Evolutionary conservation across 37 sponge, comb jelly and placozoan genomes (phyloP), one percentile per base, ranked within the genome.

Genomic region (Oopsacas minuta): DNA sequence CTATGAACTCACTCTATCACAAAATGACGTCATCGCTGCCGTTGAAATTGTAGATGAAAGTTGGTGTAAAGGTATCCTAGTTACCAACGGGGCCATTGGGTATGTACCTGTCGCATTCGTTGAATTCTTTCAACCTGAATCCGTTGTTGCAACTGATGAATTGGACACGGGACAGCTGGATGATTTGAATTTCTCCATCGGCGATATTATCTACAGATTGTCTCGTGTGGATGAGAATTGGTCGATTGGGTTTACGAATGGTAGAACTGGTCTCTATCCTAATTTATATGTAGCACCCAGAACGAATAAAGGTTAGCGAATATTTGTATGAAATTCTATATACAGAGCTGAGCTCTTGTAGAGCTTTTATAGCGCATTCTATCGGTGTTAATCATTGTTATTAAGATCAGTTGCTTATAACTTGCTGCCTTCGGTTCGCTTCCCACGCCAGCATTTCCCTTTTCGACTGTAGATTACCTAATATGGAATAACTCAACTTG

Each of bases 1-100:
- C 7, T 61, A 61, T 34, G 75, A 61, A n/a, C 75, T 61, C 3
- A 61, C 22, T n/a, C 22, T 61, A n/a, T 3, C 7, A 25, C 75
- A 61, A n/a, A 61, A 61, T 61, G 75, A 61, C 75, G 75, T 61
- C 75, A 61, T 61, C 28, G 75, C 75, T 20, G 75, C 75, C 1
- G 75, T 61, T 10, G 75, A 61, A n/a, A 61, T 61, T 3, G 22
- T 61, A n/a, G 75, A 61, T 12, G 75, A 61, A n/a, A 61, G 75
- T 61, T 61, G 75, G 75, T 61, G 75, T 34, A 61, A 61, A 61
- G 75, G 75, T 61, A n/a, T 61, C 75, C 75, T 61, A n/a, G 75
- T 61, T 10, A 25, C 75, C 28, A 61, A n/a, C 28, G 75, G 75
- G 7, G 75, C 75, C 75, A 61, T 5, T n/a, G 75, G 75, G 30